phyloP scores from a whole-genome alignment of 2,888 invertebrate genomes.

The Metallyticus violacea region DNA sequence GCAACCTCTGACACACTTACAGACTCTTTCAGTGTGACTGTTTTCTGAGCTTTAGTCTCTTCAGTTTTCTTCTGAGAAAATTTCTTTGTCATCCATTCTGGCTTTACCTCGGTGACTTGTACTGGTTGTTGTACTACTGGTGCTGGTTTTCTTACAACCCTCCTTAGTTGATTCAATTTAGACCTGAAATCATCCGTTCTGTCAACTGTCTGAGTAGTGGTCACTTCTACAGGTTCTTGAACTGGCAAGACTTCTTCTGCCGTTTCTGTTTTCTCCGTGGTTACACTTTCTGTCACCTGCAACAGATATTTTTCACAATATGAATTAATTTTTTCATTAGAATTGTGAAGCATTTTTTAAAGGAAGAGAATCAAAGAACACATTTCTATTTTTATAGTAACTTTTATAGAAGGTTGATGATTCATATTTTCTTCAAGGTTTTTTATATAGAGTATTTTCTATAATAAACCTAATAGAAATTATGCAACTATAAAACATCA shows the following conservation, averaged over 20 bases:
- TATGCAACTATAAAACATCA: too few relatives aligned
- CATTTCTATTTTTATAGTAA: too few relatives aligned
- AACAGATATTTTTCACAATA: too few relatives aligned
- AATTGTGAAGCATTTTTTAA: background rate
- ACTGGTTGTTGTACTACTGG: constrained; percentile 39
- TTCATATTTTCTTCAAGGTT: too few relatives aligned
- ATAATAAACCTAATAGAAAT: too few relatives aligned
- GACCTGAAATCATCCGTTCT: constrained; percentile 40
- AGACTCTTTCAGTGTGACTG: constrained; percentile 39
- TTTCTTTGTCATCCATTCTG: constrained; percentile 34
- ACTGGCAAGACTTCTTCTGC: constrained; percentile 54
- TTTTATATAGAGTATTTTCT: too few relatives aligned
- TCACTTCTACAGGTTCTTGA: constrained; percentile 58
- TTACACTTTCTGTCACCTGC: background rate
- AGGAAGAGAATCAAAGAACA: too few relatives aligned
- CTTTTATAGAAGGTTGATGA: too few relatives aligned
- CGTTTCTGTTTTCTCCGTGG: background rate
- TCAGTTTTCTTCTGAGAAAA: constrained; percentile 36
- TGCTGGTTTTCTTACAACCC: constrained; percentile 33
- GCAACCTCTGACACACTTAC: constrained; percentile 37
- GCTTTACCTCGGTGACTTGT: constrained; percentile 37
- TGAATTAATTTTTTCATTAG: background rate
- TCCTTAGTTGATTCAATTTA: constrained; percentile 32
- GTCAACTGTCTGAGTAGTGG: constrained; percentile 60
- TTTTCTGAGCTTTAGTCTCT: constrained; percentile 43